Evolutionary conservation across 2,797 vertebrate species (phyloP), one percentile per base, ranked within the genome.

Genomic region (Anolis apletophallus): DNA sequence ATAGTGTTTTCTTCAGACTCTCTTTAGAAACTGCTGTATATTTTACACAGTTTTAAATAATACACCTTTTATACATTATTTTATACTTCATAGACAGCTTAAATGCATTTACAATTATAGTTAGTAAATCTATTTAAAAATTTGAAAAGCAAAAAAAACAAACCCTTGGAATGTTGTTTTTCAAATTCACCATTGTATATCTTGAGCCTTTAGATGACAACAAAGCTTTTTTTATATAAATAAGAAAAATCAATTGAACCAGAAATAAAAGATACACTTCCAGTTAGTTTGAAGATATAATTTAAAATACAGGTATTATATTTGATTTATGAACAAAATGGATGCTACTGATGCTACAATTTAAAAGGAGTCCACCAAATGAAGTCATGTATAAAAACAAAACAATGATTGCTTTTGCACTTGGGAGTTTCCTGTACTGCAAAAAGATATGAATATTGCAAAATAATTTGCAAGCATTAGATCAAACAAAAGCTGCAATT

Each of bases 401-500:
- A 83, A 26, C 59, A 87, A 85, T 64, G 80, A 55, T 55, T 85
- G 8, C 29, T 46, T 91, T 92, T 90, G 89, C 87, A 92, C 81
- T 81, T 89, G 29, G 83, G 84, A 90, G n/a, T 84, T 72, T 90
- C 68, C 72, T 91, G 72, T 57, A 72, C 61, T 89, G 36, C 85
- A 91, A 32, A n/a, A 52, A 40, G 84, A 80, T 88, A 68, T 11
- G n/a, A 71, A 59, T 88, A 85, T n/a, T 40, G 34, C 32, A 85
- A 79, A 89, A 92, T 89, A 83, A 88, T 86, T 17, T 89, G 46
- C 55, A 87, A 88, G 82, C 6, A 81, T 19, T 84, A 34, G 34
- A 74, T 88, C 76, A 92, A 93, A 61, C 81, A 82, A 90, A 93
- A 88, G 69, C 52, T 8, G 34, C 19, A 61, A n/a, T 4, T 93